Base-by-base conservation (phyloP, 2,113 vertebrate genomes). In the Rhizomys pruinosus region DNA sequence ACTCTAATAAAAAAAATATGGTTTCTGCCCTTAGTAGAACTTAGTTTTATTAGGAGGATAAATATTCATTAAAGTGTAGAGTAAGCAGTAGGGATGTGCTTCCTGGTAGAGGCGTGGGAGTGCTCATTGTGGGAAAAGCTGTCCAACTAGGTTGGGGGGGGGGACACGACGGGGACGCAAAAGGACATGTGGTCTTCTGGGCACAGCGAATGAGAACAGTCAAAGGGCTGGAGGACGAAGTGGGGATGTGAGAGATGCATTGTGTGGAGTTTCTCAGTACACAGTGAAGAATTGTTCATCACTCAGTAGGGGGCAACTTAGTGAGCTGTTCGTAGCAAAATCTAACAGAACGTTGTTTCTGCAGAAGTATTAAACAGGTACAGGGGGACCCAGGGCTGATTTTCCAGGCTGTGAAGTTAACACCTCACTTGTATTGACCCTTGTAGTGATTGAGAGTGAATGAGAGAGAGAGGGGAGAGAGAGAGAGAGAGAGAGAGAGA, bases 341-440 rank as follows among this genome's bases (percentile, higher is more conserved):
- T 89, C 37, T 84, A 4, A 15, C 13, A 84, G 61, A 84, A 72
- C 8, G 27, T 39, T 5, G 37, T 55, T 42, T 85, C 37, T 92
- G 5, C 29, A 73, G 12, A 20, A 93, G 39, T 85, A 74, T 15
- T 84, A 32, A 94, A n/a, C 17, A 80, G 19, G 29, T 25, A 27
- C 8, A 89, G 19, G 5, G 39, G 32, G 47, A 0, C 20, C 15
- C 20, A 68, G 90, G 52, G 1, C 34, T 85, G 69, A 66, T 84
- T 96, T 94, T 90, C 47, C 32, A 92, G 59, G 19, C 16, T 44
- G 23, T 13, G 34, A 76, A 79, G 63, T 84, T 55, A 89, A 69
- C 61, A 86, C 22, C 76, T 64, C 55, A 71, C 6, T 89, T 92
- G 23, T 57, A 77, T 73, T 42, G 57, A 52, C 1, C 42, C 16